Evolutionary conservation across 2,113 vertebrate genomes (phyloP), one percentile per base, ranked within the genome.

Genomic region (Apeltes quadracus): DNA sequence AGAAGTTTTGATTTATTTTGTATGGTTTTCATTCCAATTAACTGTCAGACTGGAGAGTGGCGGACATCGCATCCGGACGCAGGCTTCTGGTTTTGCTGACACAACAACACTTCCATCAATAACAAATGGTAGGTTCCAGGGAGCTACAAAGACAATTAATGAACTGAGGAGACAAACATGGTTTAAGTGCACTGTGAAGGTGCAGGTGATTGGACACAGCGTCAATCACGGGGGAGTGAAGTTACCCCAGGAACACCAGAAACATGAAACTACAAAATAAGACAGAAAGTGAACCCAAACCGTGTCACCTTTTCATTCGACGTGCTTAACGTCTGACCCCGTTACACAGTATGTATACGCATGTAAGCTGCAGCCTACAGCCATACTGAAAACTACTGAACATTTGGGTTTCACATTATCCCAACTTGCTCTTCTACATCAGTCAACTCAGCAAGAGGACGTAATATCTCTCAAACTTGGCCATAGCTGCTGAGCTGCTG

Each of bases 401-500:
- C 23, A 23, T 56, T 53, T 46, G 5, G 18, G 8, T 55, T 70
- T 69, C 3, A 56, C 32, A 46, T 54, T 39, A 32, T 25, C n/a
- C 16, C 65, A 46, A 61, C 32, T 27, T 41, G 1, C 29, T 86
- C 59, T 65, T 57, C 61, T 67, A 14, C n/a, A 53, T 43, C 50
- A 62, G 36, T 62, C 39, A 76, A 46, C 44, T 59, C 69, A 54
- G 46, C 43, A 67, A 13, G 6, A 34, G 9, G 38, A 34, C 36
- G 51, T 11, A 27, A 41, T 56, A 34, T 25, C 22, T n/a, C 55
- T 51, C 46, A 53, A 73, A 46, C 55, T 20, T 36, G 27, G 12
- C 23, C n/a, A 51, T 50, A 67, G 73, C 73, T 80, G 69, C 72
- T 61, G 29, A 67, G 73, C 73, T 80, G 69, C 72, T 61, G 29